Evolutionary conservation across 1,140 invertebrate species (phyloP), one percentile per base, ranked within the genome.

Genomic region (Heterodera carotae): DNA sequence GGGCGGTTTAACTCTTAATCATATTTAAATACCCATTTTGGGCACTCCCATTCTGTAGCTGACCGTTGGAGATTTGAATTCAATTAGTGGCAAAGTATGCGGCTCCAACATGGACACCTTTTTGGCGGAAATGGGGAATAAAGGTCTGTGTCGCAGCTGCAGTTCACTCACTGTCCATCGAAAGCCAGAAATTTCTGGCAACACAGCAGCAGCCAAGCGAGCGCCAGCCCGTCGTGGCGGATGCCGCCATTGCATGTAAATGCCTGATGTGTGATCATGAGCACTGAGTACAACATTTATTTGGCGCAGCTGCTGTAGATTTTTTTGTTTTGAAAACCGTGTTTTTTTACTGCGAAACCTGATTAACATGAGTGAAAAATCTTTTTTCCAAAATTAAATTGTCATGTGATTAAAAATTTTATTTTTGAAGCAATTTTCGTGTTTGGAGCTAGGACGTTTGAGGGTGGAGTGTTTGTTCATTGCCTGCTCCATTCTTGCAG

Each of bases 41-140:
- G 73, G 80, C 5, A 81, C 80, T n/a, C 80, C 80, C 80, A 81
- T 81, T 64, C 80, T 74, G 68, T 81, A 81, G 68, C 67, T 76
- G n/a, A 81, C 71, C 29, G 80, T 82, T 2, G 80, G 79, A 31
- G 60, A 39, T 59, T 80, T 73, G 48, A 80, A 69, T 36, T 80
- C 78, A 39, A 80, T 39, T 22, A 72, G 29, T 33, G 78, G 77
- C 36, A 59, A 56, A 15, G 48, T 31, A 15, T 33, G 62, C 25
- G 67, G 73, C 15, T 36, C 69, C 6, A 73, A 31, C 69, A 71
- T 66, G 25, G 62, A 66, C 8, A 66, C 62, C 27, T 56, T 56
- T 56, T 56, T n/a, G n/a, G 39, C 39, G n/a, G n/a, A n/a, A n/a
- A n/a, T n/a, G n/a, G 39, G 39, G 2, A 43, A 43, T 43, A 7